phyloP scores from a whole-genome alignment of 2,797 vertebrate species.

The Alectoris magna region DNA sequence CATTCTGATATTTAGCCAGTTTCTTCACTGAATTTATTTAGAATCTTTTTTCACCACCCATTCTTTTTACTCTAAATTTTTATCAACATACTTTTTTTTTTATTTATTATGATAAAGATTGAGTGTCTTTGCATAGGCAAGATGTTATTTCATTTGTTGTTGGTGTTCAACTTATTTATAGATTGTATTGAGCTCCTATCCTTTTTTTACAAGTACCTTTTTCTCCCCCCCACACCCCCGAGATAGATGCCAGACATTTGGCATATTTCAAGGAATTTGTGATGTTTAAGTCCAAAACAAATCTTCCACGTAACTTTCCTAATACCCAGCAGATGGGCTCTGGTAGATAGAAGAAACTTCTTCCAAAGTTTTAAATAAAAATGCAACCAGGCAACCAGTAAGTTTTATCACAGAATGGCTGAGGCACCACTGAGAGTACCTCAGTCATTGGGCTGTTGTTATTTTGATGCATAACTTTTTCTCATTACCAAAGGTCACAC shows the following conservation, averaged over 20 bases:
- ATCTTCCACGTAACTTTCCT: not conserved
- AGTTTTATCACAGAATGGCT: not conserved
- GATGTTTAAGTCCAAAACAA: not conserved
- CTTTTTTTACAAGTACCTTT: not conserved
- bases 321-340: not conserved
- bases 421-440: not conserved
- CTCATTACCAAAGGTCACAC: not conserved
- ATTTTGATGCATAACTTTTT: not conserved
- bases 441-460: not conserved
- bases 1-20: not conserved
- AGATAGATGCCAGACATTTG: not conserved
- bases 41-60: not conserved
- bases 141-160: fast-evolving
- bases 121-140: not conserved
- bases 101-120: not conserved
- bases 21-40: not conserved
- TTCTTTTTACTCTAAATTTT: not conserved
- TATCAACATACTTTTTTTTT: not conserved
- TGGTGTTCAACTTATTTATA: not conserved
- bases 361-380: not conserved
- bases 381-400: not conserved
- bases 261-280: not conserved
- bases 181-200: not conserved
- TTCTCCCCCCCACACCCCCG: too few species aligned
- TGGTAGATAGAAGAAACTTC: not conserved